Evolutionary conservation across 92 coral and sea anemone genomes (phyloP).

Genomic region (Porites lobata): DNA sequence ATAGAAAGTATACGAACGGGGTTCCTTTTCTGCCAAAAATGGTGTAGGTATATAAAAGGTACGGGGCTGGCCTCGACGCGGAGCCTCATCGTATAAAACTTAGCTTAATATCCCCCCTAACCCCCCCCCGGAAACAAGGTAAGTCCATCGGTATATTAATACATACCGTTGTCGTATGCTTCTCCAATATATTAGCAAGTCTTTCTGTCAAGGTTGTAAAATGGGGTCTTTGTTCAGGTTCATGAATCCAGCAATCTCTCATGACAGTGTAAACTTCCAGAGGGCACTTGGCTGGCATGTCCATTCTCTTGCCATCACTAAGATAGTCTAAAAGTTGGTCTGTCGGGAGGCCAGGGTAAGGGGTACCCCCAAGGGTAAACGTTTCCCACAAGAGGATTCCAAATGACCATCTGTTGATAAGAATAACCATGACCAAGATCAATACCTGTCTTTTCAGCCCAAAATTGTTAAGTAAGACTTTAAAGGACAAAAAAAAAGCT

Average conservation of each 20-base stretch:
- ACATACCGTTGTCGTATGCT: conserved; percentile 75
- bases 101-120: too few relatives aligned
- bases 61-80: too few relatives aligned
- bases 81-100: too few relatives aligned
- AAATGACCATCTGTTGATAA: conserved; percentile 86
- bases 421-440: neutral
- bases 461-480: neutral
- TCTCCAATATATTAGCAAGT: conserved; percentile 80
- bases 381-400: conserved; percentile 91
- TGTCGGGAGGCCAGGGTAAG: conserved; percentile 91
- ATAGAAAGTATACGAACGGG: too few relatives aligned
- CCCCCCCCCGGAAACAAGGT: too few relatives aligned
- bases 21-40: too few relatives aligned
- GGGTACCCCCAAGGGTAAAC: conserved; percentile 93
- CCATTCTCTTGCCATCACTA: conserved; percentile 84
- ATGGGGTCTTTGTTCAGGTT: conserved; percentile 81
- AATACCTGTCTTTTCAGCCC: neutral
- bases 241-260: conserved; percentile 90
- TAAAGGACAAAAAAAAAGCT: too few relatives aligned
- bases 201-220: conserved; percentile 72
- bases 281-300: conserved; percentile 84
- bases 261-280: conserved; percentile 84
- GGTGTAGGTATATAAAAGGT: too few relatives aligned
- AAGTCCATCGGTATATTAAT: neutral
- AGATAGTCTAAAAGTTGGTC: conserved; percentile 84